phyloP scores from a whole-genome alignment of 2,888 invertebrate genomes.

The Orgyia antiqua region DNA sequence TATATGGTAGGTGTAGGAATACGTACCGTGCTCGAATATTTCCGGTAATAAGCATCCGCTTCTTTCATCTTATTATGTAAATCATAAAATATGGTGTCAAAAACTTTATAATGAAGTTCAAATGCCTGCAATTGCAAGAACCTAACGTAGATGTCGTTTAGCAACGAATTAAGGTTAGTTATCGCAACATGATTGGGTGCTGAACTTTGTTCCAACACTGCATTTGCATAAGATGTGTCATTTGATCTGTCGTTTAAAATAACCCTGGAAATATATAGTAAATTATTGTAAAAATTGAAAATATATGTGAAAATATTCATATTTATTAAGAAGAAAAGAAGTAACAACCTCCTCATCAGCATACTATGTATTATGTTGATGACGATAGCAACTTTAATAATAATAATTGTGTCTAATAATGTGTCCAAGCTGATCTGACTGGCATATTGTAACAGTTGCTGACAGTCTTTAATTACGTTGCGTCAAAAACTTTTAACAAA shows the following conservation, averaged over 20 bases:
- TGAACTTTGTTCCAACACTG: not conserved
- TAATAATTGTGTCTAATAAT: no score
- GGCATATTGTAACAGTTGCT: no score
- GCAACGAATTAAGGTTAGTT: slow-evolving; percentile 42
- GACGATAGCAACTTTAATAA: no score
- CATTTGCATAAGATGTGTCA: not conserved
- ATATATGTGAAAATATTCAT: no score
- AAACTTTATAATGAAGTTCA: slow-evolving; percentile 42
- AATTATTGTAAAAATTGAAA: no score
- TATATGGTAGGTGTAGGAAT: not conserved
- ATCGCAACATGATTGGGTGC: slow-evolving; percentile 33
- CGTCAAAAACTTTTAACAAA: no score
- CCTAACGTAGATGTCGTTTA: slow-evolving; percentile 45
- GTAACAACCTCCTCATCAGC: no score
- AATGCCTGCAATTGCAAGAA: slow-evolving; percentile 43
- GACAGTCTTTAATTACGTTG: no score
- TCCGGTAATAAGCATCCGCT: slow-evolving; percentile 49
- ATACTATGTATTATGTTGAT: no score
- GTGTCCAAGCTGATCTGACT: no score
- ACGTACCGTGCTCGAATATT: slow-evolving; percentile 53
- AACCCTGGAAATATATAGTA: not conserved
- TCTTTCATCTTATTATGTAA: slow-evolving; percentile 50
- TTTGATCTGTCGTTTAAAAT: not conserved
- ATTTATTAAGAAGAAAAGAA: no score
- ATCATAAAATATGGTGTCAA: slow-evolving; percentile 38